A percentile compares a stretch with the other conserved stretches of the same genome.
phyloP scores from a whole-genome alignment of 2,797 vertebrate species.

The Carapus acus region DNA sequence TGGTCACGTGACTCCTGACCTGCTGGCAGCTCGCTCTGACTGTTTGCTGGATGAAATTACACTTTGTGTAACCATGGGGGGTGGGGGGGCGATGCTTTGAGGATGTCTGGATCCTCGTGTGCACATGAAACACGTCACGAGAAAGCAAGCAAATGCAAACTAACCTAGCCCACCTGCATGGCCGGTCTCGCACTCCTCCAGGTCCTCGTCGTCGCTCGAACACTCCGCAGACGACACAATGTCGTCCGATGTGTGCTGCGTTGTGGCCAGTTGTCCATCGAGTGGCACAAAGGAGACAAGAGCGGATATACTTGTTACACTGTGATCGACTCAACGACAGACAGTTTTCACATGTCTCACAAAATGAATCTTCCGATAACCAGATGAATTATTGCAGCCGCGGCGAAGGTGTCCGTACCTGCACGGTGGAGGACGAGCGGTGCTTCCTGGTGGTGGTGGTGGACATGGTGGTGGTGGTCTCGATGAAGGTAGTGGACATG shows the following conservation, averaged over 20 bases:
- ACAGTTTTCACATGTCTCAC: no score
- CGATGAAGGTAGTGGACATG: constrained; percentile 93
- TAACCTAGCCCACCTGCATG: constrained; percentile 98
- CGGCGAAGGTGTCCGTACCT: constrained; percentile 66
- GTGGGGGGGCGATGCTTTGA: constrained; percentile 82
- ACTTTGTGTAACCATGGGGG: constrained; percentile 81
- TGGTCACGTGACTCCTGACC: no score
- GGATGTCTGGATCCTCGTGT: constrained; percentile 69
- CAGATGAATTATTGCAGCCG: no score
- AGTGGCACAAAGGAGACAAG: no score
- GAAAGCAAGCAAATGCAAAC: constrained; percentile 88
- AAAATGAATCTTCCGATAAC: no score
- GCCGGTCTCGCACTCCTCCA: constrained; percentile 94
- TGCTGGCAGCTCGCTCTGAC: neutral
- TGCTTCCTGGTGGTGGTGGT: constrained; percentile 95
- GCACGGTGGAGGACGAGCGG: constrained; percentile 87
- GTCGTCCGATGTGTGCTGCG: constrained; percentile 77
- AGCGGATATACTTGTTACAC: no score
- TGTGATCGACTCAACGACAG: no score
- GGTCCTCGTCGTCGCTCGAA: constrained; percentile 96
- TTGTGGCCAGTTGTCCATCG: constrained; percentile 21
- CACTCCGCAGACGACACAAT: constrained; percentile 95
- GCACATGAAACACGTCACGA: constrained; percentile 76
- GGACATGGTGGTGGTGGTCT: constrained; percentile 96
- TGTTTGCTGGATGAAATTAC: constrained; percentile 58